These are phyloP conservation scores for Benthosema pterotum DNA, from an alignment of 2,797 vertebrate species.

Conservation along the genomic window DNA sequence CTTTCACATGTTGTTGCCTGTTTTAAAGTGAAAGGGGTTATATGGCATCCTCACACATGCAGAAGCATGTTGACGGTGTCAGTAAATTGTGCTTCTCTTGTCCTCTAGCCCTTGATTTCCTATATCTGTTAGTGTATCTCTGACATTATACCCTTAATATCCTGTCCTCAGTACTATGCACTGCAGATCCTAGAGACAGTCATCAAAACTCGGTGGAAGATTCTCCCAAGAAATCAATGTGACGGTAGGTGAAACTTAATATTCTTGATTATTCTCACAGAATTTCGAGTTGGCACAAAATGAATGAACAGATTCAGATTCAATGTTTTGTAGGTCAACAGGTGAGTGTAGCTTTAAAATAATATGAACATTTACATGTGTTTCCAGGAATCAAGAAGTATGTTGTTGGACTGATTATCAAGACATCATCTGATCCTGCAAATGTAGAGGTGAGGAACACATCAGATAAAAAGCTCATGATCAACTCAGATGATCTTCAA, in stretches of 20 bases:
- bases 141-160: background rate
- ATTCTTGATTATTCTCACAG: background rate
- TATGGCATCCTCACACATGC: too few species aligned
- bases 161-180: conserved; percentile 90
- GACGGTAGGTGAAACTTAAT: conserved; percentile 84
- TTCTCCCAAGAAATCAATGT: conserved; percentile 96
- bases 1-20: too few species aligned
- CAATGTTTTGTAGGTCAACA: background rate
- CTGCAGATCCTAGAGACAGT: conserved; percentile 98
- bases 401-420: conserved; percentile 96
- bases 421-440: conserved; percentile 93
- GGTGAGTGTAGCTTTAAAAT: background rate
- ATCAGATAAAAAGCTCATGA: accelerated
- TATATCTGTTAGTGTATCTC: background rate
- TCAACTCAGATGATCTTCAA: background rate
- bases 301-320: too few species aligned
- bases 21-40: too few species aligned
- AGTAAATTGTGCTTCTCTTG: too few species aligned
- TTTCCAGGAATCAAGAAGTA: conserved; percentile 96
- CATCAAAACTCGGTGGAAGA: conserved; percentile 99
- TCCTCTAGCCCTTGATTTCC: too few species aligned
- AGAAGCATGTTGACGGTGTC: too few species aligned
- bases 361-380: background rate
- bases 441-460: conserved; percentile 87
- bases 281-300: too few species aligned